Evolutionary conservation across 2,797 vertebrate species (phyloP).

Genomic region (Neosilurus mollespiculum): DNA sequence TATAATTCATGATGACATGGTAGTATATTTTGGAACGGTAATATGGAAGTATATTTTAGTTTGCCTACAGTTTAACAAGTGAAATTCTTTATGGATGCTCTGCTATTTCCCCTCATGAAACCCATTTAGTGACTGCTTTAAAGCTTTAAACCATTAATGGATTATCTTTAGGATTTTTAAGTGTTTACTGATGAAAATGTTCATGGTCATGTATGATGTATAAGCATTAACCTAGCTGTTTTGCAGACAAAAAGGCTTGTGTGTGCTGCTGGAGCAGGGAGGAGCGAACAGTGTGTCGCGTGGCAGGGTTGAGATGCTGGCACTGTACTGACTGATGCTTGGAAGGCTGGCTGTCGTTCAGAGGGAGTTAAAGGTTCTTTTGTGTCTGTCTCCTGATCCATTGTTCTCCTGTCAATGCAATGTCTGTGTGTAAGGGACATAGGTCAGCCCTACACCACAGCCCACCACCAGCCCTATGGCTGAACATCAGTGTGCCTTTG

Average conservation of each 20-base stretch:
- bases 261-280: conserved; percentile 4
- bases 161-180: background rate
- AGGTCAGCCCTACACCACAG: conserved; percentile 44
- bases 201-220: background rate
- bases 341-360: conserved; percentile 37
- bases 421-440: conserved; percentile 65
- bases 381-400: conserved; percentile 69
- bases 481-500: conserved; percentile 31
- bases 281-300: conserved; percentile 18
- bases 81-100: background rate
- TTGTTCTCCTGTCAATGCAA: conserved; percentile 72
- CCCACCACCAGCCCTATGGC: conserved; percentile 29
- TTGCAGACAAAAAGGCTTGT: background rate
- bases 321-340: conserved; percentile 39
- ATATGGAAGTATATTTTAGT: background rate
- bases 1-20: background rate
- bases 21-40: background rate
- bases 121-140: background rate
- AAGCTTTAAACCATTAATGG: background rate
- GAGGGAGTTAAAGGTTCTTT: conserved; percentile 62
- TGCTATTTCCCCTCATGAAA: background rate
- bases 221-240: background rate
- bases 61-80: background rate
- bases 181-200: background rate
- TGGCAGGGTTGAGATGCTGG: conserved; percentile 39